Evolutionary conservation across 2,113 vertebrate species (phyloP).

Genomic region (Leiothrix lutea): DNA sequence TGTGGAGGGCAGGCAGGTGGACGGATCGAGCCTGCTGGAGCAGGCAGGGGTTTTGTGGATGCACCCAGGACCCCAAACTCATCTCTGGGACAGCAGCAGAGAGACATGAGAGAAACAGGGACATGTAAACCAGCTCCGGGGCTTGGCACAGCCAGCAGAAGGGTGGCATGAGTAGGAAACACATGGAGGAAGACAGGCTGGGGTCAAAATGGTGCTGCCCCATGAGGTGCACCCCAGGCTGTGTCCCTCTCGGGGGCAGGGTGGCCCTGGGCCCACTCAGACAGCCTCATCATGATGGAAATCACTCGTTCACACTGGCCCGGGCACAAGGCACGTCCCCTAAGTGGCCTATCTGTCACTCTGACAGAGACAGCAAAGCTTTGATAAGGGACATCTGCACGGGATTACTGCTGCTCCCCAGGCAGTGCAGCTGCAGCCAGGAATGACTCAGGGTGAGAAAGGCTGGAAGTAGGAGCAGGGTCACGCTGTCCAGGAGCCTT

Average conservation of each 20-base stretch:
- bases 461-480: accelerated
- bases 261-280: background rate
- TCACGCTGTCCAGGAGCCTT: accelerated
- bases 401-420: background rate
- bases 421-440: background rate
- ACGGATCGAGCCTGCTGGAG: background rate
- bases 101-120: background rate
- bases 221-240: background rate
- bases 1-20: background rate
- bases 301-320: background rate
- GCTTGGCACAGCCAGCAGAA: background rate
- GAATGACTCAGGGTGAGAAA: background rate
- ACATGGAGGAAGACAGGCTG: background rate
- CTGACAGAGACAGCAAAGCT: background rate
- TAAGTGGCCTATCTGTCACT: background rate
- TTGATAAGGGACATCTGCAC: background rate
- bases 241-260: accelerated
- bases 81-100: background rate
- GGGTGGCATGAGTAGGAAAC: background rate
- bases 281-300: accelerated
- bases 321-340: accelerated
- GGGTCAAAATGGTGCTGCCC: background rate
- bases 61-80: background rate
- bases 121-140: background rate
- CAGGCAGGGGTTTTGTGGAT: background rate